Base-by-base conservation (phyloP, 2,113 vertebrate species). In the Ctenodactylus gundi region DNA sequence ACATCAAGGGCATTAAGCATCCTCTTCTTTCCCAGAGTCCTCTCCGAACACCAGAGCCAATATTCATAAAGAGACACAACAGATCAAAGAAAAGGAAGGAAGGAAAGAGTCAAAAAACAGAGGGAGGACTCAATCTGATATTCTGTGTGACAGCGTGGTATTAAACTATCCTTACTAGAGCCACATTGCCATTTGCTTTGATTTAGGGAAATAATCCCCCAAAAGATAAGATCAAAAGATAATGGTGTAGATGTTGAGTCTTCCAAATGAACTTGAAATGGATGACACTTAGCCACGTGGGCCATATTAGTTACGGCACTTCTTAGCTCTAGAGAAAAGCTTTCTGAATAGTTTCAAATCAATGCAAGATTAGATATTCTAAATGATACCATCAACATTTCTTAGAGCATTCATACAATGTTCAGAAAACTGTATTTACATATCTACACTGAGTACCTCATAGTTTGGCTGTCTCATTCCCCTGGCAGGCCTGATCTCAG, bases 271-370 rank as follows among this genome's bases (percentile, higher is more conserved):
- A 39, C 53, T 85, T 70, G 46, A 94, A 46, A 46, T 60, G 62
- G 83, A 88, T 5, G 18, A 70, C 78, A 51, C 46, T n/a, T 34
- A 62, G 25, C n/a, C 62, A 67, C 68, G 14, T 65, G 41, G 11
- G 25, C 64, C 46, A 17, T 70, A 51, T 25, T 21, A 2, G 41
- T 58, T 39, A 67, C 2, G 27, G 72, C 65, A 53, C 21, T 11
- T 53, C 17, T 31, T 7, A 93, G 53, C 57, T 46, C 55, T 53
- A n/a, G 6, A 31, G 12, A 85, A 29, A 31, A 41, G 25, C 34
- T 82, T 51, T 91, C 46, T 88, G 17, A 85, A 88, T 39, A 57
- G 58, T 57, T 93, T 51, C 80, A 94, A 93, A 70, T 60, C 4
- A 46, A 2, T 14, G 49, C 12, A 34, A 41, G 44, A 64, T 65